A percentile compares a stretch with the other conserved stretches of the same genome.
phyloP scores from a whole-genome alignment of 1,140 invertebrate species.

The Thaumatotibia leucotreta region DNA sequence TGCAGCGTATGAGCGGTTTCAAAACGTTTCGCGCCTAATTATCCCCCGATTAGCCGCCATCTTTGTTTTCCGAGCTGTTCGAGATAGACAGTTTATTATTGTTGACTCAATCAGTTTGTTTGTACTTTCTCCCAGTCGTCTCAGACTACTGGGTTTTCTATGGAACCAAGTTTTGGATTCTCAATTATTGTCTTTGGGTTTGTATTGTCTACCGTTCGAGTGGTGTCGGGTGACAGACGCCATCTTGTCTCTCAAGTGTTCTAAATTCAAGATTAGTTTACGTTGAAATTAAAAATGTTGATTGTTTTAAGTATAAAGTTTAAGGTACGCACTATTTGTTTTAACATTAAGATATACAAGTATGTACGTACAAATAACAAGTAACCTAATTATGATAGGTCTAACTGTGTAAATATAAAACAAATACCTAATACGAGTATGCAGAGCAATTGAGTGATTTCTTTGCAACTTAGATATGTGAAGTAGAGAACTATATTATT shows the following conservation, averaged over 20 bases:
- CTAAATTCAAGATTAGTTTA: conserved; percentile 47
- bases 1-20: neutral
- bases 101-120: conserved; percentile 31
- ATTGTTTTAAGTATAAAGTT: neutral
- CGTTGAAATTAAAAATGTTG: conserved; percentile 3
- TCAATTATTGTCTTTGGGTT: conserved; percentile 33
- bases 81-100: conserved; percentile 25
- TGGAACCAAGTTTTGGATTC: conserved; percentile 50
- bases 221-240: conserved; percentile 32
- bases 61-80: conserved; percentile 28
- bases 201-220: conserved; percentile 44
- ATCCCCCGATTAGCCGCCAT: conserved; percentile 27
- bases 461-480: too few species aligned
- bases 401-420: too few species aligned
- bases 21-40: conserved; percentile 31
- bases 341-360: too few species aligned
- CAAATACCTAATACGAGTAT: too few species aligned
- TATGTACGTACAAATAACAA: too few species aligned
- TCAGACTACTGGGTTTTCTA: conserved; percentile 41
- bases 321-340: too few species aligned
- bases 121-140: conserved; percentile 35
- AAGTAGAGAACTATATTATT: too few species aligned
- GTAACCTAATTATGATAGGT: too few species aligned
- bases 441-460: too few species aligned
- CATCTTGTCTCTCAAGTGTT: conserved; percentile 43